Conservation (phyloP, 1,140 invertebrate species). For the Melanaphis sacchari region DNA sequence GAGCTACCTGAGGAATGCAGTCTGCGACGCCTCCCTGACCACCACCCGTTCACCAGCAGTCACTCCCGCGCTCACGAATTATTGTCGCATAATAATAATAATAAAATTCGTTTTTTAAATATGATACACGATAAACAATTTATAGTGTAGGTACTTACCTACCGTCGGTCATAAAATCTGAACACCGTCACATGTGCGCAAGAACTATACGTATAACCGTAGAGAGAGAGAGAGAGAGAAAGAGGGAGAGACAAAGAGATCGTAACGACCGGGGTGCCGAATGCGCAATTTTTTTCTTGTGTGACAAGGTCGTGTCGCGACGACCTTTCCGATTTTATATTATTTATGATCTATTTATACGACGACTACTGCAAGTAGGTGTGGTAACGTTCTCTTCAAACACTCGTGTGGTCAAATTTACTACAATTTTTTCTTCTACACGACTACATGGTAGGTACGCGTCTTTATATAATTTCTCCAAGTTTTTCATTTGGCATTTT, state of each 20-base stretch:
- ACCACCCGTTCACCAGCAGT: background rate
- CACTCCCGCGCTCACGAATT: background rate
- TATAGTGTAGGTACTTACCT: background rate
- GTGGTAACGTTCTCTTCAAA: background rate
- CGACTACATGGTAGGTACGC: background rate
- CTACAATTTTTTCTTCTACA: background rate
- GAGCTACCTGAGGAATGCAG: slow-evolving; percentile 51
- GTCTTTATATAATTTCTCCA: background rate
- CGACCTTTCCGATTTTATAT: background rate
- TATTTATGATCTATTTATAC: background rate
- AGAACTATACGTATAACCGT: background rate
- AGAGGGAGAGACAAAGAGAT: background rate
- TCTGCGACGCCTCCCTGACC: slow-evolving; percentile 23
- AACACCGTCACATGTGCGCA: background rate
- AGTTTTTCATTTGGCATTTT: too few relatives aligned
- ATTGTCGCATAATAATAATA: slow-evolving; percentile 16
- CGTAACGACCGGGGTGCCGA: background rate
- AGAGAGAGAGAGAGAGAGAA: background rate
- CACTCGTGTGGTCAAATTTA: background rate
- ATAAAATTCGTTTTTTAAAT: background rate
- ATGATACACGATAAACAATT: background rate
- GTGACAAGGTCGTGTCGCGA: slow-evolving; percentile 25
- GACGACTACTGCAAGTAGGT: background rate
- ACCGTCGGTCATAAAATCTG: background rate
- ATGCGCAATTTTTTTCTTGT: background rate